Evolutionary conservation across 1,140 invertebrate species (phyloP).

Genomic region (Scaptomyza montana): DNA sequence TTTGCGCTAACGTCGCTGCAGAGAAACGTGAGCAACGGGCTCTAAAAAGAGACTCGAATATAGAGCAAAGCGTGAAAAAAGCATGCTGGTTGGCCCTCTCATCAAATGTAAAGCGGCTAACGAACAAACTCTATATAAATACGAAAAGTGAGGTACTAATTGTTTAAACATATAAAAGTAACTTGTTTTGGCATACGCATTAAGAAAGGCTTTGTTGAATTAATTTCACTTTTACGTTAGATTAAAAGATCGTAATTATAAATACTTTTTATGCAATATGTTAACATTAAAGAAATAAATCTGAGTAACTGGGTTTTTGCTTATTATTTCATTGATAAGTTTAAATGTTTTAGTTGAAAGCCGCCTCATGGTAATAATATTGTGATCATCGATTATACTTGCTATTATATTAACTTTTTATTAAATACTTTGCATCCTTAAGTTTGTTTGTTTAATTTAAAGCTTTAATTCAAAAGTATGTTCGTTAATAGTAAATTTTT

Average conservation of each 20-base stretch:
- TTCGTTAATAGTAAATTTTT: too few species aligned
- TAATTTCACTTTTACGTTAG: conserved; percentile 71
- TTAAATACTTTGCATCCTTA: too few species aligned
- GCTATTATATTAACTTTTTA: too few species aligned
- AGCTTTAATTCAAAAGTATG: too few species aligned
- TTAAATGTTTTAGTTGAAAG: neutral
- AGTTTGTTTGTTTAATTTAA: too few species aligned
- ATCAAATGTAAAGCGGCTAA: conserved; percentile 9
- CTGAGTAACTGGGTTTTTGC: too few species aligned
- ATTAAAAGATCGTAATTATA: neutral
- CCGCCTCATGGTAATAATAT: too few species aligned
- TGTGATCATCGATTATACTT: too few species aligned
- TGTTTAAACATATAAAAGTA: conserved; percentile 57
- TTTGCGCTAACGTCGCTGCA: conserved; percentile 24
- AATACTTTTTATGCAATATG: neutral
- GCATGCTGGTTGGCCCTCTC: conserved; percentile 14
- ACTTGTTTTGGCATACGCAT: conserved; percentile 43
- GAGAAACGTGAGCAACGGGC: too few species aligned
- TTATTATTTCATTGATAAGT: neutral
- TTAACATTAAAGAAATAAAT: neutral
- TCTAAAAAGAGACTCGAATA: conserved; percentile 9
- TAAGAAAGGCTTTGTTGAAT: conserved; percentile 24
- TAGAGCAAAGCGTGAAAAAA: conserved; percentile 65
- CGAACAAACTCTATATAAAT: conserved; percentile 3
- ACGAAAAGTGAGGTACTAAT: conserved; percentile 47